Conservation (phyloP, 2,113 vertebrate species). For the Pavo muticus region DNA sequence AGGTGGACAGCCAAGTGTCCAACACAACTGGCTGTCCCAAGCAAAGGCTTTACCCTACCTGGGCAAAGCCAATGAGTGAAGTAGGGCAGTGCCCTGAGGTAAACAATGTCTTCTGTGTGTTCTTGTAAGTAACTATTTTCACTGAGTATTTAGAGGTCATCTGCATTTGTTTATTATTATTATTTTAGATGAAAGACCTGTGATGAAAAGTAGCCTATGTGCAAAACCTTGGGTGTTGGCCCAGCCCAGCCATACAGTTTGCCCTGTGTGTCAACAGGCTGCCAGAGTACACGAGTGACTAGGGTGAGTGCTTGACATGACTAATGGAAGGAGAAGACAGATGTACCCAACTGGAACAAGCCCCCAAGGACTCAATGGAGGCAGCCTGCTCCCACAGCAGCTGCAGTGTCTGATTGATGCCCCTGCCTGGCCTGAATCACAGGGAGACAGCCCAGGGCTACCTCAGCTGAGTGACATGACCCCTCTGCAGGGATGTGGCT, state of each 20-base stretch:
- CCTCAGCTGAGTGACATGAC: neutral
- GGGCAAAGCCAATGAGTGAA: neutral
- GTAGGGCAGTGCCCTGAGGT: neutral
- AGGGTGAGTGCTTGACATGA: neutral
- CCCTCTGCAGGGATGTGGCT: neutral
- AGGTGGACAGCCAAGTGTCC: accelerated
- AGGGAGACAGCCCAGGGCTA: neutral
- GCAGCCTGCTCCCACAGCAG: accelerated
- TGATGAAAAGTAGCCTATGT: neutral
- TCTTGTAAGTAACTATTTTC: neutral
- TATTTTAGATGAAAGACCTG: neutral
- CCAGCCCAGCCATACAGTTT: neutral
- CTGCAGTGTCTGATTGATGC: neutral
- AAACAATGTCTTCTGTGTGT: neutral
- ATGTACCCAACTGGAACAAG: neutral
- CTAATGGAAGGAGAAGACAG: neutral
- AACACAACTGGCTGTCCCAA: neutral
- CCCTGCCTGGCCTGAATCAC: neutral
- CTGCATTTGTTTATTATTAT: neutral
- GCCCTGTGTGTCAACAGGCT: neutral
- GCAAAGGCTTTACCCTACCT: neutral
- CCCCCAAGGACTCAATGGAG: neutral
- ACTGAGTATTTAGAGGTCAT: neutral
- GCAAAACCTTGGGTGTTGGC: accelerated
- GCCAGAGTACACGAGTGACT: accelerated